These are phyloP conservation scores for Macrotis lagotis DNA, from an alignment of 2,113 vertebrate genomes.

Conservation along the genomic window DNA sequence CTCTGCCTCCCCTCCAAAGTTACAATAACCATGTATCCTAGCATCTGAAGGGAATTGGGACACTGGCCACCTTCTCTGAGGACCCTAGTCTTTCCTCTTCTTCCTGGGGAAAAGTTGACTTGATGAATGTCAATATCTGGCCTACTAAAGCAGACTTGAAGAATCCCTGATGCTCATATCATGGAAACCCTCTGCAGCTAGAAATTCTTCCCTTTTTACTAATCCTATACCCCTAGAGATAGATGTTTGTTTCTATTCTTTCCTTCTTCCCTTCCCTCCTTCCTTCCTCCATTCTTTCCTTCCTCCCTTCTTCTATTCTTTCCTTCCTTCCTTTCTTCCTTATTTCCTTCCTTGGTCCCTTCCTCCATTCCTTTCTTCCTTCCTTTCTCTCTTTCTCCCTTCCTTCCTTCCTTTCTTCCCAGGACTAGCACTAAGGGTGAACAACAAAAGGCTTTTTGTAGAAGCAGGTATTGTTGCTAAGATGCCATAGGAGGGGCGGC, in stretches of 20 bases:
- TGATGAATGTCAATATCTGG: background rate
- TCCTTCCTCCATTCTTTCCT: slow-evolving; percentile 26
- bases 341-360: background rate
- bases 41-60: background rate
- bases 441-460: too few species aligned
- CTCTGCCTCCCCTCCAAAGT: background rate
- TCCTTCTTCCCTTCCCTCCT: rapidly evolving
- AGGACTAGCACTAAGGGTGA: too few species aligned
- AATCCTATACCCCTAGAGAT: background rate
- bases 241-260: background rate
- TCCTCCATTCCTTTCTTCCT: slow-evolving; percentile 55
- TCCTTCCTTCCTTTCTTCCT: too few species aligned
- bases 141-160: background rate
- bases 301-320: slow-evolving; percentile 44
- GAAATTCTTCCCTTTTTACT: background rate
- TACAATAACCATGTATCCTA: background rate
- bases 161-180: background rate
- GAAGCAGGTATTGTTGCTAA: too few species aligned
- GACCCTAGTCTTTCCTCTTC: background rate
- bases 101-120: background rate
- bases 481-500: too few species aligned
- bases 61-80: background rate
- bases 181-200: background rate
- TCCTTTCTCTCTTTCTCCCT: background rate
- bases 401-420: too few species aligned